Evolutionary conservation across 2,888 invertebrate species (phyloP), one percentile per base, ranked within the genome.

Genomic region (Sarcophaga subvicina): DNA sequence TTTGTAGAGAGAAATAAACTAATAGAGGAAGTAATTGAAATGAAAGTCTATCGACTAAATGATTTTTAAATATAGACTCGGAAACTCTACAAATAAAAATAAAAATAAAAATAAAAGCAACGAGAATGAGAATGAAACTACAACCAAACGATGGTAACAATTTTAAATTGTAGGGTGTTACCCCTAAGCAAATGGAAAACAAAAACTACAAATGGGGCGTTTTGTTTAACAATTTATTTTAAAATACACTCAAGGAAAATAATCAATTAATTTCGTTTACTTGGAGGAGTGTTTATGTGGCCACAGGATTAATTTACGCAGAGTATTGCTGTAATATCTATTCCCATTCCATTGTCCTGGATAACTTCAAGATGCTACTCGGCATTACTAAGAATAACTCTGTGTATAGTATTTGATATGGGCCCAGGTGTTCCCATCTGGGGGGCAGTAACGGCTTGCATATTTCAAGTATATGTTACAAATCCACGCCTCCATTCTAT

Each of bases 21-120:
- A 80, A 84, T 71, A 76, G 66, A 80, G 84, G 84, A 84, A 80
- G 84, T 84, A 84, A 84, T 84, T 84, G 84, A 84, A 84, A 80
- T 75, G 75, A 80, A 84, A 84, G 75, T 84, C 80, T 84, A 70
- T 80, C 37, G 37, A 75, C 84, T 84, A 84, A 83, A 84, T 84
- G 84, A 84, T 84, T 84, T 76, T 80, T 84, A 84, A 84, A 80
- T 84, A 37, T 66, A 84, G 59, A 84, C 69, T 71, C 47, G 60
- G 37, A 37, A 77, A 66, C 64, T 37, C 45, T 22, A 72, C 4
- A 37, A 37, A 37, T 37, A 78, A 49, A 72, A 72, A 63, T 25
- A 73, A 0, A 12, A n/a, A n/a, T n/a, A n/a, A n/a, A 10, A 17
- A 11, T n/a, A 63, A 47, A 49, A 25, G 54, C 25, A 72, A 54